Evolutionary conservation across 1,140 invertebrate genomes (phyloP).

Genomic region (Sinella curviseta): DNA sequence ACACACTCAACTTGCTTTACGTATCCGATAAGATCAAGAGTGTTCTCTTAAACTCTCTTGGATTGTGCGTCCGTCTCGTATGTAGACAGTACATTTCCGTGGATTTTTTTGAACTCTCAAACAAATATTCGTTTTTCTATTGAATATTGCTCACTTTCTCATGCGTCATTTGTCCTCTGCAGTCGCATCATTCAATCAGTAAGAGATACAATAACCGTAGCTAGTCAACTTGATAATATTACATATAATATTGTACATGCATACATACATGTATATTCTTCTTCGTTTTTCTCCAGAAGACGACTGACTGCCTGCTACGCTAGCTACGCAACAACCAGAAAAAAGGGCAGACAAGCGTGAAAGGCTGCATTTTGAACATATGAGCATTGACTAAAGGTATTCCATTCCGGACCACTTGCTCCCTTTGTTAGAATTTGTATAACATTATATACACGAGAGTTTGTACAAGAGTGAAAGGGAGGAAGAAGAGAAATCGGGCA

Average conservation of each 20-base stretch:
- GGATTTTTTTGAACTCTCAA: too few relatives aligned
- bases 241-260: too few relatives aligned
- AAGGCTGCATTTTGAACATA: neutral
- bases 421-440: slow-evolving; percentile 13
- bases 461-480: neutral
- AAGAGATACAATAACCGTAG: neutral
- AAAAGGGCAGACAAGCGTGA: slow-evolving; percentile 14
- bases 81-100: too few relatives aligned
- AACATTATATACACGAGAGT: neutral
- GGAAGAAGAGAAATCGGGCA: too few relatives aligned
- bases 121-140: neutral
- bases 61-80: too few relatives aligned
- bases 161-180: slow-evolving; percentile 13
- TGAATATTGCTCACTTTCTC: slow-evolving; percentile 11
- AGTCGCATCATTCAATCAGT: slow-evolving; percentile 9
- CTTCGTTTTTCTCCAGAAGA: too few relatives aligned
- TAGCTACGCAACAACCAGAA: neutral
- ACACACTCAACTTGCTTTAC: too few relatives aligned
- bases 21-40: too few relatives aligned
- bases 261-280: too few relatives aligned
- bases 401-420: neutral
- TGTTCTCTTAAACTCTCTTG: too few relatives aligned
- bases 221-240: neutral
- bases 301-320: too few relatives aligned
- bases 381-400: slow-evolving; percentile 13